These are phyloP conservation scores for Busseola fusca DNA, from an alignment of 2,888 invertebrate genomes.

Conservation along the genomic window DNA sequence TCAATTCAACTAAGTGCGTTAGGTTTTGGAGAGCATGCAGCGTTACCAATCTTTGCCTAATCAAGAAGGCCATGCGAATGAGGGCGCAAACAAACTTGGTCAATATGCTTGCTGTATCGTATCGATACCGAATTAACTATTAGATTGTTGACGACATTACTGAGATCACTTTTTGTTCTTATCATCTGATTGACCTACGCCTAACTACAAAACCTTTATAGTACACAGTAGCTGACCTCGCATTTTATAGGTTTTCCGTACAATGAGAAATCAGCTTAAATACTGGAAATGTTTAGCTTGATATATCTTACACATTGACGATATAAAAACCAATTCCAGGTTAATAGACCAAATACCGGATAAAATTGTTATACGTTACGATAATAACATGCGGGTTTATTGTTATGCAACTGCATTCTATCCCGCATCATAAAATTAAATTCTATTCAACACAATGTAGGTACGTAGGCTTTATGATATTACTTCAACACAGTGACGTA, in stretches of 20 bases:
- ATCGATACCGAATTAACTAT: constrained; percentile 17
- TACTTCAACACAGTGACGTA: constrained; percentile 13
- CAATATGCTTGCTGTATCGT: constrained; percentile 31
- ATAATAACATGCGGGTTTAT: constrained; percentile 46
- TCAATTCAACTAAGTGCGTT: constrained; percentile 19
- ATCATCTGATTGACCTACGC: constrained; percentile 12
- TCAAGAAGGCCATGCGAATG: constrained; percentile 38
- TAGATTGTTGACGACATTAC: background rate
- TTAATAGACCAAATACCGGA: constrained; percentile 44
- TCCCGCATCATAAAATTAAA: constrained; percentile 55
- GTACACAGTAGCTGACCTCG: background rate
- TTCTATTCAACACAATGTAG: constrained; percentile 25
- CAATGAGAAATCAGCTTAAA: background rate
- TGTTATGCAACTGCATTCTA: constrained; percentile 56
- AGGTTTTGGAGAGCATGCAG: constrained; percentile 24
- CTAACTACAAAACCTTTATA: background rate
- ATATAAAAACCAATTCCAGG: constrained; percentile 32
- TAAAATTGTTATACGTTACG: constrained; percentile 32
- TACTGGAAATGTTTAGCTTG: background rate
- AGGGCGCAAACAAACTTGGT: constrained; percentile 38
- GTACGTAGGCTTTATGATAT: constrained; percentile 27
- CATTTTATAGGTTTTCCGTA: background rate
- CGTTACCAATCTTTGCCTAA: constrained; percentile 44
- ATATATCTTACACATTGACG: background rate
- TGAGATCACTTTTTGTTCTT: background rate